A percentile compares a stretch with the other conserved stretches of the same genome.
phyloP scores from a whole-genome alignment of 2,888 invertebrate species.

The Diarsia rubi region DNA sequence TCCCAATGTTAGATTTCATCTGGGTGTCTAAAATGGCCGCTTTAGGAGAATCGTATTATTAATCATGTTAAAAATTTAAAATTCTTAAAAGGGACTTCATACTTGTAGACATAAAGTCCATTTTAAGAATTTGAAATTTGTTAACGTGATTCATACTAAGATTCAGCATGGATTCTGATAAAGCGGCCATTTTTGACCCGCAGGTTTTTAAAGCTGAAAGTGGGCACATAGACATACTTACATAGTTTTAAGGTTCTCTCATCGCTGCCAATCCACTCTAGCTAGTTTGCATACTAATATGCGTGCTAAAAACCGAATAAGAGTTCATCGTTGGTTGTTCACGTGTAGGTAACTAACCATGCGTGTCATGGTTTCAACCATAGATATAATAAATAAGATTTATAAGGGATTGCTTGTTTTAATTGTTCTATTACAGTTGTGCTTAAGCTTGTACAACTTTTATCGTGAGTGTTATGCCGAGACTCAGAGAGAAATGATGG shows the following conservation, averaged over 20 bases:
- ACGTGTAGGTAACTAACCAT: neutral
- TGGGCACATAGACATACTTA: no score
- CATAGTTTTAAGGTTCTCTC: neutral
- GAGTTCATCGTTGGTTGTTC: neutral
- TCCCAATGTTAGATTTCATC: neutral
- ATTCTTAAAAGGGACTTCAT: no score
- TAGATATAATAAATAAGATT: neutral
- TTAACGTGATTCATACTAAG: no score
- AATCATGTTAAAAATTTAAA: no score
- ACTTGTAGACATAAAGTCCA: no score
- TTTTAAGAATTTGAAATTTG: no score
- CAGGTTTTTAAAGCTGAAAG: neutral
- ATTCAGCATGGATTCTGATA: no score
- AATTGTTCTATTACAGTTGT: constrained; percentile 71
- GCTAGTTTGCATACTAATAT: neutral
- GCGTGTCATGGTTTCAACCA: neutral
- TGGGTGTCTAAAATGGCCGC: no score
- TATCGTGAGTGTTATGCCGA: constrained; percentile 88
- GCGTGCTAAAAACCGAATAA: neutral
- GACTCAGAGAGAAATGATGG: constrained; percentile 93
- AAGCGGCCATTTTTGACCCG: no score
- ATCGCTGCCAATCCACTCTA: neutral
- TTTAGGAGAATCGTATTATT: no score
- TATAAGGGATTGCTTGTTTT: neutral
- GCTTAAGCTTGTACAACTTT: constrained; percentile 84